Base-by-base conservation (phyloP, 2,888 invertebrate genomes). In the Mythimna loreyi region DNA sequence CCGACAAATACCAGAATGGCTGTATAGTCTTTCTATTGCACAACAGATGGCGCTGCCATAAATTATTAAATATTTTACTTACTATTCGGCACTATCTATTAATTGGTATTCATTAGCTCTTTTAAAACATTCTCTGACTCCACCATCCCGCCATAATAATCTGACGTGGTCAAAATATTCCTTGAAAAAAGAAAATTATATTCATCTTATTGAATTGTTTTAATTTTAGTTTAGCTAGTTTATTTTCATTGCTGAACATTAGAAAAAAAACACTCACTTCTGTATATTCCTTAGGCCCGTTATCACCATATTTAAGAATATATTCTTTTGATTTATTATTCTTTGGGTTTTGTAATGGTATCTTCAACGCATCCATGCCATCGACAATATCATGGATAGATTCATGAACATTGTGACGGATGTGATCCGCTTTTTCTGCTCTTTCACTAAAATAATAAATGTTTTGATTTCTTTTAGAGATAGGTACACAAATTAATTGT, bases 11-110 rank as follows among this genome's bases (percentile, higher is more conserved):
- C 1, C 1, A 9, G 23, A 57, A 59, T 3, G 1, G 1, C 52
- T 47, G n/a, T 0, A 1, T 40, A 43, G 9, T 69, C 49, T 1
- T 0, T 8, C 62, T 66, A 74, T 28, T 69, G 7, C 11, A 5
- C 28, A 53, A 64, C 52, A 85, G 80, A 82, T 83, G 73, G 70
- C 76, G 67, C 23, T 67, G 5, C 13, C 36, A 30, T 28, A 49
- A 45, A 33, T 40, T n/a, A 19, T 0, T 0, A 0, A 36, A 21
- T 25, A 28, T 3, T 13, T 53, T 43, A 97, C 97, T 97, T 94
- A 98, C 98, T 98, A 98, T 96, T 97, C 97, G 11, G 98, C 97
- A 87, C 98, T 97, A 85, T 98, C 98, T 53, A 98, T 97, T 3
- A 98, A 93, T 86, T 98, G 98, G 86, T 97, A 98, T 89, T 98